These are phyloP conservation scores for Drosophila emarginata DNA, from an alignment of 2,888 invertebrate species.

Conservation along the genomic window DNA sequence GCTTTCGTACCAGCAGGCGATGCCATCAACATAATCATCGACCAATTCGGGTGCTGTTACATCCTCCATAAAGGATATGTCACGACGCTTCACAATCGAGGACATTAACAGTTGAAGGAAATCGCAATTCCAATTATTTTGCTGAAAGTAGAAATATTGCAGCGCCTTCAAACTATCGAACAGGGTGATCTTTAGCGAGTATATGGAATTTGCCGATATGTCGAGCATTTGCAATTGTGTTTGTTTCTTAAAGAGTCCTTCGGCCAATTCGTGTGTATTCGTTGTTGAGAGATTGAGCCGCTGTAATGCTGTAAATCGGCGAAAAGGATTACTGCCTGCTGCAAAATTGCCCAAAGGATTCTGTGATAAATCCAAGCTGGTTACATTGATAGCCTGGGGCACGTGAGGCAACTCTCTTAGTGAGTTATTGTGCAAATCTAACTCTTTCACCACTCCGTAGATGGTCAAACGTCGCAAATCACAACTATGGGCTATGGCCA, in stretches of 20 bases:
- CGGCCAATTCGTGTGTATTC: conserved; percentile 74
- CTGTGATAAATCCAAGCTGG: conserved; percentile 73
- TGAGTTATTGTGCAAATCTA: conserved; percentile 80
- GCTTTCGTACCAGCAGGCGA: conserved; percentile 81
- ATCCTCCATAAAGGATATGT: conserved; percentile 80
- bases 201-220: conserved; percentile 77
- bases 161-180: conserved; percentile 79
- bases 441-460: conserved; percentile 70
- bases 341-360: conserved; percentile 77
- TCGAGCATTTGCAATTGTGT: conserved; percentile 74
- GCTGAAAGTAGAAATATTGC: conserved; percentile 81
- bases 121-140: conserved; percentile 81
- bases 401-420: conserved; percentile 79
- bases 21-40: conserved; percentile 81
- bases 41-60: conserved; percentile 78
- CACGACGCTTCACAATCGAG: conserved; percentile 79
- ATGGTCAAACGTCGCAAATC: conserved; percentile 77
- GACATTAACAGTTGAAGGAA: conserved; percentile 80
- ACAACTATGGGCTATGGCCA: conserved; percentile 72
- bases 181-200: conserved; percentile 78
- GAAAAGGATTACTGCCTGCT: conserved; percentile 72
- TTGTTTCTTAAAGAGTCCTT: conserved; percentile 80
- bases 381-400: conserved; percentile 77
- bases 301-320: conserved; percentile 71
- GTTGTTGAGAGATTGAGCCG: conserved; percentile 79